Base-by-base conservation (phyloP, 2,113 vertebrate genomes). In the Zingel zingel region DNA sequence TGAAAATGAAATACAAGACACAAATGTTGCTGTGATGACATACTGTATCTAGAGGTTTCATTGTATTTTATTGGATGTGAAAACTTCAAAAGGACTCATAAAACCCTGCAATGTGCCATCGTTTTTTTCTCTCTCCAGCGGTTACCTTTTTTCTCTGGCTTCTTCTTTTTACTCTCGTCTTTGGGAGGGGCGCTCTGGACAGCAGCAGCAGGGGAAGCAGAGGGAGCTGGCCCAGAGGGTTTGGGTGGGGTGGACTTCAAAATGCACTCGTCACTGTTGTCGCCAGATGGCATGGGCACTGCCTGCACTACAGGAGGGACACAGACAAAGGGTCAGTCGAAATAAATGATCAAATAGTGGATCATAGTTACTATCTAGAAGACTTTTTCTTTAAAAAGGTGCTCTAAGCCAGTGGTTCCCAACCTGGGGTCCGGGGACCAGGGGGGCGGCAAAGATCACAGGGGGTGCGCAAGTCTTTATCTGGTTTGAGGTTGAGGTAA, bases 111-210 rank as follows among this genome's bases (percentile, higher is more conserved):
- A 53, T 21, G 10, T 39, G 48, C 30, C 4, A 50, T 51, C 16
- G 2, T 73, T 72, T 16, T 21, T 25, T 56, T 39, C 27, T 11
- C 7, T 27, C 30, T 66, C 25, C 15, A 47, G 63, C 10, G 9
- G 21, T 80, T 95, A 98, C 98, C 98, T 97, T 97, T 99, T 86
- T 98, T 98, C 92, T 97, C 98, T 57, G 83, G 74, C 93, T 97
- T 98, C 87, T 96, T 96, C 89, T 97, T 97, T 75, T 97, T 96
- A 77, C 94, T 91, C 91, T 97, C 96, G 19, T 87, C 94, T 93
- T 88, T 93, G 86, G 94, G 93, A 51, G 92, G 3, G 23, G 95
- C 65, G 53, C 67, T 91, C 80, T 91, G 87, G 56, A 77, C 74
- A 23, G 74, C 63, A 13, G 58, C 88, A 57, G 77, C 48, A 6